A percentile compares a stretch with the other conserved stretches of the same genome.
Evolutionary conservation across 2,797 vertebrate species (phyloP).

Genomic region (Artibeus lituratus): DNA sequence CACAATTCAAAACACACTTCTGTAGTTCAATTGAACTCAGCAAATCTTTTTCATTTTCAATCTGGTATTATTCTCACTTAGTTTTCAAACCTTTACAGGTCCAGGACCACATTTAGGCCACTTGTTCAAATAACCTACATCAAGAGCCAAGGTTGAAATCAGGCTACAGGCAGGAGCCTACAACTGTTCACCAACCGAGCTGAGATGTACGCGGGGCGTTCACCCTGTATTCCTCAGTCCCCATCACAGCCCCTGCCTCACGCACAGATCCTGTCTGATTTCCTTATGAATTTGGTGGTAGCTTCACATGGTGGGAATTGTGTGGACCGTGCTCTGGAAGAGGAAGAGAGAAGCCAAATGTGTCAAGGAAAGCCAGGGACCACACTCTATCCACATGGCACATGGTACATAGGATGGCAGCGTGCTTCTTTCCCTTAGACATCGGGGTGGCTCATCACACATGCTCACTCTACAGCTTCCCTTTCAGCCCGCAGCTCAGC

Average conservation of each 20-base stretch:
- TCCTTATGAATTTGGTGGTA: not conserved
- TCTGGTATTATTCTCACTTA: not conserved
- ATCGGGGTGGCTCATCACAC: not conserved
- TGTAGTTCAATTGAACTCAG: not conserved
- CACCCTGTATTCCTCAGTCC: not conserved
- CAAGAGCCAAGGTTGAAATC: not conserved
- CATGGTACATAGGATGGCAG: not conserved
- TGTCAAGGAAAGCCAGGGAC: not conserved
- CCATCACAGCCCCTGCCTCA: rapidly evolving
- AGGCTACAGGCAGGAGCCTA: too few relatives aligned
- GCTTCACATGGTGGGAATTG: not conserved
- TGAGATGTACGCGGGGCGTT: rapidly evolving
- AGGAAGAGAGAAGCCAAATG: not conserved
- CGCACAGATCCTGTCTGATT: not conserved
- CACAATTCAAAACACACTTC: not conserved
- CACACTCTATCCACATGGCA: not conserved
- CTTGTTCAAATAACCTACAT: not conserved
- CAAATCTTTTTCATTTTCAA: not conserved
- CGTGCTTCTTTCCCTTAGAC: not conserved
- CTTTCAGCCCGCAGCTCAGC: not conserved
- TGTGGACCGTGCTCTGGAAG: too few relatives aligned
- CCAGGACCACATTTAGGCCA: not conserved
- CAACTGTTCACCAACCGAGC: rapidly evolving
- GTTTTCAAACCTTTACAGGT: not conserved
- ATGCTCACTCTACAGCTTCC: not conserved